Conservation (phyloP, 2,888 invertebrate genomes). For the Drosophila fulvimacula region DNA sequence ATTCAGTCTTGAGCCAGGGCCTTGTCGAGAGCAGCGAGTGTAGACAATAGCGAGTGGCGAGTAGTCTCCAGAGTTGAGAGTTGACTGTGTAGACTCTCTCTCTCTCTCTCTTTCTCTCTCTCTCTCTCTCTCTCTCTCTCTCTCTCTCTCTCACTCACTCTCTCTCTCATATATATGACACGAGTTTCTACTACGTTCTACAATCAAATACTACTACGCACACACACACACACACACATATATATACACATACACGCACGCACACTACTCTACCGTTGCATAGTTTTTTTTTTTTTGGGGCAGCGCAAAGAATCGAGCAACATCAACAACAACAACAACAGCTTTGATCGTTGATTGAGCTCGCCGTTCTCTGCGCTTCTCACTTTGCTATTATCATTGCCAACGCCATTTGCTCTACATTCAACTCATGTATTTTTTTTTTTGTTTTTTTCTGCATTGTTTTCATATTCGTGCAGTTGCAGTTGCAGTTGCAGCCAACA, state of each 20-base stretch:
- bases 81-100: background rate
- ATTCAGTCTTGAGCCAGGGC: constrained; percentile 1
- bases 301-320: constrained; percentile 38
- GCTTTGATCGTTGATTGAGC: constrained; percentile 1
- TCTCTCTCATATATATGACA: background rate
- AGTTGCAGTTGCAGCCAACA: constrained; percentile 44
- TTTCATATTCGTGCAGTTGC: constrained; percentile 18
- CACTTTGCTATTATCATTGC: constrained; percentile 6
- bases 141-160: background rate
- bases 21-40: constrained; percentile 22
- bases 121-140: constrained; percentile 1
- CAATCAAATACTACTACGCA: constrained; percentile 75
- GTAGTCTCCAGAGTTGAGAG: constrained; percentile 5
- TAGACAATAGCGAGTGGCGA: constrained; percentile 33
- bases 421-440: background rate
- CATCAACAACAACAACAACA: constrained; percentile 6
- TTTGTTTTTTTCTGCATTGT: background rate
- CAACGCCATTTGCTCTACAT: constrained; percentile 6
- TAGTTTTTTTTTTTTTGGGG: constrained; percentile 64
- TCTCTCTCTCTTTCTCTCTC: background rate
- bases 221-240: constrained; percentile 37
- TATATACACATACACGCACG: constrained; percentile 27
- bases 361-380: constrained; percentile 1
- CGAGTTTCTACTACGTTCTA: constrained; percentile 75
- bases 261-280: constrained; percentile 58